These are phyloP conservation scores for Dryobota labecula DNA, from an alignment of 2,888 invertebrate species.

Conservation along the genomic window DNA sequence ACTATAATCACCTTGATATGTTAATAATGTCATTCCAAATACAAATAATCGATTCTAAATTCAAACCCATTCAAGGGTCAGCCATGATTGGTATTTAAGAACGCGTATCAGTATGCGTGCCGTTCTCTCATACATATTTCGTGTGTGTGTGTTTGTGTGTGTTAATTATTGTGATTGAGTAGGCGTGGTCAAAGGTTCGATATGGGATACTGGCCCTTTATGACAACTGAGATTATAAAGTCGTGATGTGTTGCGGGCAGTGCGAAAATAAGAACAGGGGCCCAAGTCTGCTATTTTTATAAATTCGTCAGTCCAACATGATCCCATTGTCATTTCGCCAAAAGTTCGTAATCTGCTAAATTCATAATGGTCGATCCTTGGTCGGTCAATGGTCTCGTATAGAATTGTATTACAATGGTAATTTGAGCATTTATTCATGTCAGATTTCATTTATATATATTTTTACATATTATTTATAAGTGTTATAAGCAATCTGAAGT, in stretches of 20 bases:
- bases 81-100: constrained; percentile 52
- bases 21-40: constrained; percentile 32
- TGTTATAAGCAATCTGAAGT: no score
- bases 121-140: constrained; percentile 64
- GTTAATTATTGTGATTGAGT: constrained; percentile 74
- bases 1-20: constrained; percentile 26
- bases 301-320: no score
- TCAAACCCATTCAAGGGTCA: constrained; percentile 46
- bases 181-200: constrained; percentile 76
- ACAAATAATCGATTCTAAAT: constrained; percentile 36
- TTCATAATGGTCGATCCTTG: no score
- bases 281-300: no score
- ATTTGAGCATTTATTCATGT: no score
- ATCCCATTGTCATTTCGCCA: no score
- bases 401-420: no score
- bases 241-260: constrained; percentile 63
- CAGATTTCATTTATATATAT: no score
- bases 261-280: constrained; percentile 11
- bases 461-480: no score
- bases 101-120: constrained; percentile 53
- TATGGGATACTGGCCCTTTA: constrained; percentile 76
- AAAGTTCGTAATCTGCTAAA: no score
- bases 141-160: constrained; percentile 65
- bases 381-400: no score
- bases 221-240: constrained; percentile 59